Base-by-base conservation (phyloP, 2,888 invertebrate genomes). In the Chirona hameri region DNA sequence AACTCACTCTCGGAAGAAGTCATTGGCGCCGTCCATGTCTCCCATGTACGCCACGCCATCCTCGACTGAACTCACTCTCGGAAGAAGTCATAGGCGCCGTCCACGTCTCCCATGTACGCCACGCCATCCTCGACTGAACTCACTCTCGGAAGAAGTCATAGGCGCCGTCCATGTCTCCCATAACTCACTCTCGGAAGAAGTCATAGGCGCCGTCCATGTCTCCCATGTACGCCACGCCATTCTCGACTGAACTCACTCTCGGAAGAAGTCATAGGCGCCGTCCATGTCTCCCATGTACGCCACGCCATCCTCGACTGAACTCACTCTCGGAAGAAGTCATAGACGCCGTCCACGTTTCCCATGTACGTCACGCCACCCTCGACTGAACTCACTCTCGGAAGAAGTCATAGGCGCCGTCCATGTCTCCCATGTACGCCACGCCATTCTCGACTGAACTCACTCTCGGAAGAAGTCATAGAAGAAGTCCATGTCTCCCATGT, bases 1-100 rank as follows among this genome's bases (percentile, higher is more conserved):
- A 52, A 88, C 92, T 91, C 89, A 95, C 95, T 92, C 91, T 86
- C 91, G 91, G 87, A 96, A 96, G 88, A 96, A 96, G 1, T 91
- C 89, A 27, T 92, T 92, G 0, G 96, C 95, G 86, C 94, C 93
- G 46, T 91, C 91, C 0, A 94, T 92, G 0, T 94, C 92, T 3
- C 98, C 98, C 85, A 96, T 86, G 86, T 87, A 90, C 4, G 96
- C 97, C 0, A 95, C 93, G 85, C 95, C 90, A 1, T 98, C 98
- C 87, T 97, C 97, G n/a, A n/a, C 52, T 52, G 52, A 52, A 88
- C 92, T 91, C 89, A 95, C 95, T 92, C 91, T 86, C 91, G 91
- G 87, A 96, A 96, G 88, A 96, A 96, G 1, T 91, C 89, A 27
- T 92, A 92, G 0, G 96, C 95, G 86, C 94, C 93, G 46, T 91